Base-by-base conservation (phyloP, 2,888 invertebrate genomes). In the Drosophila nr. perissopoda region DNA sequence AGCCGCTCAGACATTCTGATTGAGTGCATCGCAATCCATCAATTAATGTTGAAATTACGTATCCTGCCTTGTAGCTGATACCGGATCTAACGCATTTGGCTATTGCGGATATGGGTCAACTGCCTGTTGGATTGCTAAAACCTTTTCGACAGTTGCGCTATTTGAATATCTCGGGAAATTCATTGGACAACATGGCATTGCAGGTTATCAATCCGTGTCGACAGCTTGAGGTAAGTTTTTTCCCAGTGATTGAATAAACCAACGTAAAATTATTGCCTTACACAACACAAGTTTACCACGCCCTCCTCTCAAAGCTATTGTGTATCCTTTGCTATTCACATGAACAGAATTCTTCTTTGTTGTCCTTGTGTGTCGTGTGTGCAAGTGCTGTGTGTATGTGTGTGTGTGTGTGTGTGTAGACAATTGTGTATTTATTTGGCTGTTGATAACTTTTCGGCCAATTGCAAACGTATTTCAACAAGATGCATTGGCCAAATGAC, bases 81-180 rank as follows among this genome's bases (percentile, higher is more conserved):
- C 92, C 93, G 69, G 89, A 93, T 48, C 83, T 93, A 54, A 92
- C 91, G 46, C 91, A 93, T 68, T 87, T 93, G 81, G 91, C 93
- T 54, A 91, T 93, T 74, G 93, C 93, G 71, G 93, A 93, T 81
- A 93, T 93, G 92, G 92, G 93, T n/a, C 82, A 91, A 57, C 74
- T 93, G 78, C 93, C 93, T 38, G 83, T 92, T 76, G 93, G 93
- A n/a, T 74, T 93, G 70, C 72, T 93, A 60, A 87, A 92, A 73
- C 93, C 93, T 29, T 93, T 93, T 74, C 87, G 91, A 56, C 94
- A 95, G 79, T 92, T 97, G 71, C 94, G 94, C 65, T 94, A 94
- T 72, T 93, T 97, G 75, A 96, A 97, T 93, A 93, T 97, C 83
- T 96, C 96, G 38, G 95, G 95, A 89, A 97, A 97, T 93, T 94